A percentile compares a stretch with the other conserved stretches of the same genome.
phyloP scores from a whole-genome alignment of 1,140 invertebrate species.

The Acyrthosiphon pisum region DNA sequence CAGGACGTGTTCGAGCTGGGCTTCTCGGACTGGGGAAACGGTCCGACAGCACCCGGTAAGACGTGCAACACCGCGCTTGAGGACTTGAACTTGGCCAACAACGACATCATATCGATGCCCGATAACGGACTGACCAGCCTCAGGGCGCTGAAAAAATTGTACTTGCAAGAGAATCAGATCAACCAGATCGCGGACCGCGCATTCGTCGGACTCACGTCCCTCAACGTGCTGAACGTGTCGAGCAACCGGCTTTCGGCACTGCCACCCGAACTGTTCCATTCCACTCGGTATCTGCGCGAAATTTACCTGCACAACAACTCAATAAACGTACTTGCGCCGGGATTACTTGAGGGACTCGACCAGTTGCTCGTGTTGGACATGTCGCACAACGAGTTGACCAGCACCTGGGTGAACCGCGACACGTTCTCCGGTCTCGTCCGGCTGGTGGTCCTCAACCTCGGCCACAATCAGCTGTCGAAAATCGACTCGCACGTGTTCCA shows the following conservation, averaged over 20 bases:
- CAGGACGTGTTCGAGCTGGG: constrained; percentile 78
- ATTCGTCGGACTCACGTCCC: constrained; percentile 76
- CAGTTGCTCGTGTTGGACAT: constrained; percentile 86
- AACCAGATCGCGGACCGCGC: constrained; percentile 84
- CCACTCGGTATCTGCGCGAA: constrained; percentile 77
- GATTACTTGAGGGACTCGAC: constrained; percentile 82
- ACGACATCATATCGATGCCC: constrained; percentile 82
- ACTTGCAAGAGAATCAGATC: constrained; percentile 84
- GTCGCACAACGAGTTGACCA: constrained; percentile 85
- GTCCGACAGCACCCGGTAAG: constrained; percentile 59
- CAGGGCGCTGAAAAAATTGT: constrained; percentile 76
- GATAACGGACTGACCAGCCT: constrained; percentile 80
- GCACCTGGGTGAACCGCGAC: constrained; percentile 79
- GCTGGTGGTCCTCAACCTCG: constrained; percentile 86
- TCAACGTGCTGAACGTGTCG: constrained; percentile 83
- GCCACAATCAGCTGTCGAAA: constrained; percentile 81
- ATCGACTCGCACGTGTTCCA: constrained; percentile 81
- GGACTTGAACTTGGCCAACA: constrained; percentile 80
- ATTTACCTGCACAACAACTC: constrained; percentile 85
- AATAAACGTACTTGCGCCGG: constrained; percentile 80
- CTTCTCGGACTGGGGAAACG: constrained; percentile 71
- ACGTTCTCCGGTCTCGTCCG: constrained; percentile 87
- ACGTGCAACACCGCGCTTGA: constrained; percentile 81
- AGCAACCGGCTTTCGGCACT: constrained; percentile 87
- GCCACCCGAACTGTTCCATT: constrained; percentile 81